phyloP scores from a whole-genome alignment of 2,888 invertebrate species.

The Lamellibrachia satsuma region DNA sequence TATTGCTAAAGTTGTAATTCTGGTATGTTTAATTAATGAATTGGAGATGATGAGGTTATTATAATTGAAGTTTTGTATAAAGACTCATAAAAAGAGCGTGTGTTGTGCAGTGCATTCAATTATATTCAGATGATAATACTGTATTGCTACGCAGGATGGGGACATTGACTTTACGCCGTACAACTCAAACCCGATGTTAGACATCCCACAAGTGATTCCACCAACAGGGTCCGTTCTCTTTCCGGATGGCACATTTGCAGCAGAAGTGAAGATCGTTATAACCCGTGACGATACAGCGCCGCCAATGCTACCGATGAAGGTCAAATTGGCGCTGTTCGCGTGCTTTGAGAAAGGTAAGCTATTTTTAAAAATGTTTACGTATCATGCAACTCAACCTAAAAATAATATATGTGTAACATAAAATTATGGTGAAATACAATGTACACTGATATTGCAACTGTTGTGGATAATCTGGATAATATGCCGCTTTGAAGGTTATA shows the following conservation, averaged over 20 bases:
- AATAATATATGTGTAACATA: too few relatives aligned
- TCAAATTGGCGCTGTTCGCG: constrained; percentile 14
- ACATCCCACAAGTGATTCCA: not conserved
- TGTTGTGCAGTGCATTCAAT: too few relatives aligned
- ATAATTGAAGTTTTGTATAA: not conserved
- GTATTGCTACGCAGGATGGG: not conserved
- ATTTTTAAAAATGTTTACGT: too few relatives aligned
- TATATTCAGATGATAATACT: too few relatives aligned
- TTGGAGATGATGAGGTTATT: not conserved
- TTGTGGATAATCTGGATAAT: too few relatives aligned
- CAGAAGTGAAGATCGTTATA: constrained; percentile 21
- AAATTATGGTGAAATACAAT: too few relatives aligned
- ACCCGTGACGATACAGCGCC: not conserved
- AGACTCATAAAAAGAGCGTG: too few relatives aligned
- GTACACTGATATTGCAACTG: too few relatives aligned
- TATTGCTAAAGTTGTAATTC: too few relatives aligned
- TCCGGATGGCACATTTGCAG: constrained; percentile 9
- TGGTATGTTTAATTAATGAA: not conserved
- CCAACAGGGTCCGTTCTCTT: not conserved
- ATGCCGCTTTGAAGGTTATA: too few relatives aligned
- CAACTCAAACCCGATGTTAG: not conserved
- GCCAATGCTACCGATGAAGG: not conserved
- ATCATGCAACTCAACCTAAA: too few relatives aligned
- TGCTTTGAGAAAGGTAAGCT: constrained; percentile 13
- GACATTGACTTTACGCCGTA: constrained; percentile 6